Base-by-base conservation (phyloP, 1,140 invertebrate genomes). In the Physella acuta region DNA sequence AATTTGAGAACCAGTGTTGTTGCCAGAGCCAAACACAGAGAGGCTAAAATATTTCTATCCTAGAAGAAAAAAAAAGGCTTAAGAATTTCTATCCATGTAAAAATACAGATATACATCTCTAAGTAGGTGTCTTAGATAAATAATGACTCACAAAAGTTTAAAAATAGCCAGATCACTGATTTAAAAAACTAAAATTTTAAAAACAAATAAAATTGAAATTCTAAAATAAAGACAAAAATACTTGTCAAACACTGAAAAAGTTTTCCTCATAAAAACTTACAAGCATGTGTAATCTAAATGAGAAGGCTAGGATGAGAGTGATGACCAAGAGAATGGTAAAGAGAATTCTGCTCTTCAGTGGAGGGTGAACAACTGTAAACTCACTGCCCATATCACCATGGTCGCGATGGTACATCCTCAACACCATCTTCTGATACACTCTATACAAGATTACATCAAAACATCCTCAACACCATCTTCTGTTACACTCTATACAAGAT, bases 41-140 rank as follows among this genome's bases (percentile, higher is more conserved):
- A 28, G 16, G 63, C 14, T 20, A 65, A 49, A 49, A 20, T 65
- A 2, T 20, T 65, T 33, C 36, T 33, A 36, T 65, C 63, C 63
- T 65, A 49, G 26, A 53, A 39, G 28, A 34, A n/a, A n/a, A n/a
- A n/a, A n/a, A n/a, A n/a, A n/a, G n/a, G n/a, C n/a, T n/a, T n/a
- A n/a, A n/a, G n/a, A n/a, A n/a, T n/a, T n/a, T n/a, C n/a, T n/a
- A n/a, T n/a, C n/a, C n/a, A n/a, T n/a, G n/a, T n/a, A n/a, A n/a
- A n/a, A n/a, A n/a, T n/a, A n/a, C n/a, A n/a, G n/a, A n/a, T n/a
- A n/a, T n/a, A n/a, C n/a, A n/a, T n/a, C n/a, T n/a, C n/a, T n/a
- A n/a, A n/a, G n/a, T n/a, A n/a, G n/a, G n/a, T n/a, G n/a, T n/a
- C n/a, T n/a, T n/a, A n/a, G n/a, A n/a, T n/a, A n/a, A n/a, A n/a